Evolutionary conservation across 2,113 vertebrate species (phyloP).

Genomic region (Vicugna pacos): DNA sequence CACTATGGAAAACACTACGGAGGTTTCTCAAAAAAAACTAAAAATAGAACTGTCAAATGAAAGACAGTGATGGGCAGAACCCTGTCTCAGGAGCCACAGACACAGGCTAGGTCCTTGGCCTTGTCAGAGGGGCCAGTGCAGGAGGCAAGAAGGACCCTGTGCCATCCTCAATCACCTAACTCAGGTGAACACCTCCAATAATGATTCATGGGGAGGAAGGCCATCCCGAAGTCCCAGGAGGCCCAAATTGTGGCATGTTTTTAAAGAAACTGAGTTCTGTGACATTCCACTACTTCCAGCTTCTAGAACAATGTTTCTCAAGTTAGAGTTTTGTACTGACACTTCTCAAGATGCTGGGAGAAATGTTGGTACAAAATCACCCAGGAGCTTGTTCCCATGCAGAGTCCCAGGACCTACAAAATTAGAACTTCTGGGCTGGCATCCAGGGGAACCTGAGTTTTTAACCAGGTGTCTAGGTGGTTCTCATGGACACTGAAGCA

Average conservation of each 20-base stretch:
- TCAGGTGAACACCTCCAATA: not conserved
- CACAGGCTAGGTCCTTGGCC: not conserved
- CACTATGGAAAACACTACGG: not conserved
- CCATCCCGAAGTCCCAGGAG: not conserved
- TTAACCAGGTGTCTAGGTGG: not conserved
- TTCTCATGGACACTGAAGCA: not conserved
- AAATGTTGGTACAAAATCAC: not conserved
- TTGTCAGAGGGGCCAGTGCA: not conserved
- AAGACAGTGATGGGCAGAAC: not conserved
- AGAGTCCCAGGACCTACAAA: not conserved
- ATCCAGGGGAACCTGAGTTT: not conserved
- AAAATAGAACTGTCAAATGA: not conserved
- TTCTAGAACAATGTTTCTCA: not conserved
- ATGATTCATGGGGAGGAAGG: not conserved
- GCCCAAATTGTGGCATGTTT: not conserved
- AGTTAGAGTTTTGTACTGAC: not conserved
- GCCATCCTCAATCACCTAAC: not conserved
- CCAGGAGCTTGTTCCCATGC: not conserved
- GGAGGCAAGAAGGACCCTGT: not conserved
- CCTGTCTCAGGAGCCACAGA: not conserved
- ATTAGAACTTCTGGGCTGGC: not conserved
- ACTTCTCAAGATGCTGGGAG: not conserved
- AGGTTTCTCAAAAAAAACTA: not conserved
- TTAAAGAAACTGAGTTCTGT: not conserved
- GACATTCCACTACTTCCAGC: not conserved